phyloP scores from a whole-genome alignment of 2,113 vertebrate genomes.

The Ptyas mucosa region DNA sequence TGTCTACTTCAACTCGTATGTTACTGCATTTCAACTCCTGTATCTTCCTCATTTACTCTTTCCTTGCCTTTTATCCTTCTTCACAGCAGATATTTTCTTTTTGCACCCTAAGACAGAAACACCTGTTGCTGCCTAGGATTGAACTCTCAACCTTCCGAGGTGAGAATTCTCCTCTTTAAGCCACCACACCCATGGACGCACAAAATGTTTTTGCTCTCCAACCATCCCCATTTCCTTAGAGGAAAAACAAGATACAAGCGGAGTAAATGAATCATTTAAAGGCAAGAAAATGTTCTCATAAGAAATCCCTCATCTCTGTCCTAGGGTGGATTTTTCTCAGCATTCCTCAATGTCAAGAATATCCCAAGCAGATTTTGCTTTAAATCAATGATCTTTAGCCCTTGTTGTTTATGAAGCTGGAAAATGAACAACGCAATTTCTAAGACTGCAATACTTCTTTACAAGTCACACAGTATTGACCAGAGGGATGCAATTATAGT shows the following conservation, averaged over 20 bases:
- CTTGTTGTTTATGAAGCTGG: conserved; percentile 8
- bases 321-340: neutral
- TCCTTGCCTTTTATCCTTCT: too few relatives aligned
- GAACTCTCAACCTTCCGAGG: too few relatives aligned
- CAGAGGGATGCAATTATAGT: conserved; percentile 3
- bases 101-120: too few relatives aligned
- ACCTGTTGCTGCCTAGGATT: too few relatives aligned
- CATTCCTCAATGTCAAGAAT: neutral
- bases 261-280: neutral
- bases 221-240: neutral
- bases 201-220: neutral
- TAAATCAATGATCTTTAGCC: conserved; percentile 21
- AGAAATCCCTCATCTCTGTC: neutral
- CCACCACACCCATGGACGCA: neutral
- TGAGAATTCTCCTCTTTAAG: too few relatives aligned
- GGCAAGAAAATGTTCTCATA: neutral
- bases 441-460: neutral
- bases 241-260: neutral
- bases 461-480: neutral
- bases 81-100: too few relatives aligned
- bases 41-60: too few relatives aligned
- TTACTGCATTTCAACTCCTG: too few relatives aligned
- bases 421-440: conserved; percentile 22
- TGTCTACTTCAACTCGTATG: too few relatives aligned
- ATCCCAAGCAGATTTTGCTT: conserved; percentile 23